These are phyloP conservation scores for Hippolais icterina DNA, from an alignment of 2,113 vertebrate species.

Conservation along the genomic window DNA sequence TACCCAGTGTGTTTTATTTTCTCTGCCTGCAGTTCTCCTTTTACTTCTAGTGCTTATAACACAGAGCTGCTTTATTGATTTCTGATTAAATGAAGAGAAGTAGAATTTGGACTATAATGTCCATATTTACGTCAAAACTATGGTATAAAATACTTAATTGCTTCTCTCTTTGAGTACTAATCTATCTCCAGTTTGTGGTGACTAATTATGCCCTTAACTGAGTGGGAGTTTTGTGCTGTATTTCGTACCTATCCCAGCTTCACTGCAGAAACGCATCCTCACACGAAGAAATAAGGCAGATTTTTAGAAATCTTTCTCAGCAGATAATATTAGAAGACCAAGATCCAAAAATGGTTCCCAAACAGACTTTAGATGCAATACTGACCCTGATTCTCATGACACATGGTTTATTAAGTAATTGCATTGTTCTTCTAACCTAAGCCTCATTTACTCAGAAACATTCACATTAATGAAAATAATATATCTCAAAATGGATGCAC, in stretches of 20 bases:
- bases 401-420: neutral
- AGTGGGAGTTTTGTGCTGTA: neutral
- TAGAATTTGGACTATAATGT: neutral
- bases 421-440: neutral
- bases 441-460: neutral
- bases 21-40: neutral
- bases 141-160: neutral
- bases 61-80: neutral
- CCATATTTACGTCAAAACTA: neutral
- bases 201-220: neutral
- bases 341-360: neutral
- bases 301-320: neutral
- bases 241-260: neutral
- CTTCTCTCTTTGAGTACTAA: neutral
- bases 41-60: neutral
- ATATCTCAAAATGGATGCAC: neutral
- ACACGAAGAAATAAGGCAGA: neutral
- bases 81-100: neutral
- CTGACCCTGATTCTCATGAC: neutral
- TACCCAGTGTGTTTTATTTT: neutral
- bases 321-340: neutral
- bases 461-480: neutral
- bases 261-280: neutral
- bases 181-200: neutral
- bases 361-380: neutral